These are phyloP conservation scores for Rhinatrema bivittatum DNA, from an alignment of 2,797 vertebrate species.

Conservation along the genomic window DNA sequence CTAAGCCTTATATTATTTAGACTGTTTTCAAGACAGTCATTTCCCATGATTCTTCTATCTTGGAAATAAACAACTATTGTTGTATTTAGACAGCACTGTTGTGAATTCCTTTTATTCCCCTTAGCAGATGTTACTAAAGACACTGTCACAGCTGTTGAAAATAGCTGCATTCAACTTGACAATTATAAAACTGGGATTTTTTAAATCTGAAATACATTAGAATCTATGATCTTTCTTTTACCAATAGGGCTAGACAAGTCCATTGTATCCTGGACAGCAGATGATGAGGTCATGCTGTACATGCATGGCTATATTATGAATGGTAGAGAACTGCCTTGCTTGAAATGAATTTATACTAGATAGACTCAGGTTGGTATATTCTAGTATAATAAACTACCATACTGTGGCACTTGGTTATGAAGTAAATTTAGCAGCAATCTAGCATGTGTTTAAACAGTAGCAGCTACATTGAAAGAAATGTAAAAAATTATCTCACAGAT, in stretches of 20 bases:
- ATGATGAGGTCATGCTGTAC: constrained; percentile 15
- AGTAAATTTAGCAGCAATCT: background rate
- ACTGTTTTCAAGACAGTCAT: constrained; percentile 38
- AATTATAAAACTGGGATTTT: constrained; percentile 46
- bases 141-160: constrained; percentile 32
- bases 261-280: constrained; percentile 5
- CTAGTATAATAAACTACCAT: background rate
- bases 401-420: background rate
- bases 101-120: constrained; percentile 4
- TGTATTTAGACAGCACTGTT: background rate
- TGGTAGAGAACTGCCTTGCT: background rate
- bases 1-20: constrained; percentile 40
- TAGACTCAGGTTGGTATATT: background rate
- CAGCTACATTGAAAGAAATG: background rate
- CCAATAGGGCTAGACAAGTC: background rate
- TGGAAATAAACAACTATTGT: constrained; percentile 16
- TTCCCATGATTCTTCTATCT: constrained; percentile 18
- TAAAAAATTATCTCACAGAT: background rate
- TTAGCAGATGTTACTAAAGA: constrained; percentile 39
- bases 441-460: background rate
- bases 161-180: constrained; percentile 29
- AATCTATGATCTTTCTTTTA: constrained; percentile 14
- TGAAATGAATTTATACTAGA: constrained; percentile 15
- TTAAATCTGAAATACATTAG: constrained; percentile 30
- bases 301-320: background rate